These are phyloP conservation scores for Nothoprocta pentlandii DNA, from an alignment of 2,113 vertebrate species.

Conservation along the genomic window DNA sequence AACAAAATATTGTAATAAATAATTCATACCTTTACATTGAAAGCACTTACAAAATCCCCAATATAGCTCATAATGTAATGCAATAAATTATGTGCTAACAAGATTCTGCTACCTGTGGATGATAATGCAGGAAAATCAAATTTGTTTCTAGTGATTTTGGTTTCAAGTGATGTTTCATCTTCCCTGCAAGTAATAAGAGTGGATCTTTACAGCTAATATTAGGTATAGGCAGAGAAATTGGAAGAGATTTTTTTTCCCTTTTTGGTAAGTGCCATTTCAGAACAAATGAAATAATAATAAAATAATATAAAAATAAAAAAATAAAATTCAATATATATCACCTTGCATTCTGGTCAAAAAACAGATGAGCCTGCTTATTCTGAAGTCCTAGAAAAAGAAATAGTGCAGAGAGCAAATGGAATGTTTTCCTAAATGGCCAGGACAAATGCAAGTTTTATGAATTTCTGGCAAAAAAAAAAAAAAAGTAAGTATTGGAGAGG, in stretches of 20 bases:
- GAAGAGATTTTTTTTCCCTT: not conserved
- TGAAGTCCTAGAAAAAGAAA: not conserved
- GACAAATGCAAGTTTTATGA: not conserved
- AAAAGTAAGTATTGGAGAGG: not conserved
- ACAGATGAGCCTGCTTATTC: not conserved
- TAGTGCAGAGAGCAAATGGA: not conserved
- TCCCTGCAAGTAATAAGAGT: not conserved
- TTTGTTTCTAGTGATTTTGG: not conserved
- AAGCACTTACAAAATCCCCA: not conserved
- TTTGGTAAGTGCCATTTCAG: not conserved
- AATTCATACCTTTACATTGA: not conserved
- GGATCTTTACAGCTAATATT: not conserved
- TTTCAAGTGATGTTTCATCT: not conserved
- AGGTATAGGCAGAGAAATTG: not conserved
- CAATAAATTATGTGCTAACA: not conserved
- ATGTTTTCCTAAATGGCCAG: not conserved
- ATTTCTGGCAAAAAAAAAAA: not conserved
- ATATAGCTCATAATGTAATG: not conserved
- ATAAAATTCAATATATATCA: not conserved
- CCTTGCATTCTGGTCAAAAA: not conserved
- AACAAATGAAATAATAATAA: not conserved
- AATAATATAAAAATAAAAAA: not conserved
- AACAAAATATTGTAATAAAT: slow-evolving; percentile 42
- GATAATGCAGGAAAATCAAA: not conserved
- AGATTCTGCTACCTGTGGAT: not conserved